A percentile compares a stretch with the other conserved stretches of the same genome.
Conservation (phyloP, 2,797 vertebrate species). For the Xiphophorus birchmanni region DNA sequence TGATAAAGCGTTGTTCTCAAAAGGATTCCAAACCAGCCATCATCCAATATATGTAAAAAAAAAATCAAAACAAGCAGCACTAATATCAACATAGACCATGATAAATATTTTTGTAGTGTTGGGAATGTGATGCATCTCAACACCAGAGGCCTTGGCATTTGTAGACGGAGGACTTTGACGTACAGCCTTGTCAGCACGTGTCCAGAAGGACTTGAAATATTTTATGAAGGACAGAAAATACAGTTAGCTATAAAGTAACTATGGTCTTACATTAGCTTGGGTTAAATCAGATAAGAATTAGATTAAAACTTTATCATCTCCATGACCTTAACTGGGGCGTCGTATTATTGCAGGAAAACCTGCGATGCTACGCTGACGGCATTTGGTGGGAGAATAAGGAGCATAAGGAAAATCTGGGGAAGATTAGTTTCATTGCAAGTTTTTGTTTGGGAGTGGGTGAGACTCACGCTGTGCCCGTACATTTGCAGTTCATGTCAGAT, state of each 20-base stretch:
- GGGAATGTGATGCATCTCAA: neutral
- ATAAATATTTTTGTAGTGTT: neutral
- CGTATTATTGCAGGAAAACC: constrained; percentile 30
- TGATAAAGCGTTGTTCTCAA: neutral
- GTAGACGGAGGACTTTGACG: neutral
- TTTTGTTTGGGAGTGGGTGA: neutral
- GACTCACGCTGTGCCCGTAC: neutral
- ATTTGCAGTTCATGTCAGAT: constrained; percentile 42
- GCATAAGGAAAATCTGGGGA: neutral
- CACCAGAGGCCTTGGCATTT: neutral
- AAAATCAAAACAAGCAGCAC: neutral
- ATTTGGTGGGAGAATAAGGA: neutral
- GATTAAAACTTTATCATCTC: constrained; percentile 56
- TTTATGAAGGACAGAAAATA: neutral
- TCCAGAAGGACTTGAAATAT: neutral
- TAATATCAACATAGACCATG: neutral
- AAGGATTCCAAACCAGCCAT: neutral
- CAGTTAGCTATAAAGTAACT: neutral
- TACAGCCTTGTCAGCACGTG: neutral
- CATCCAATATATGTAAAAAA: neutral
- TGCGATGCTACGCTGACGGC: neutral
- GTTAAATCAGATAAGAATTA: constrained; percentile 65
- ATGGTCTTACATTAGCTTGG: constrained; percentile 46
- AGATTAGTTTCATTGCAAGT: constrained; percentile 2
- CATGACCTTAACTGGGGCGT: constrained; percentile 43